These are phyloP conservation scores for Drosophila melanica DNA, from an alignment of 1,140 invertebrate genomes.

Conservation along the genomic window DNA sequence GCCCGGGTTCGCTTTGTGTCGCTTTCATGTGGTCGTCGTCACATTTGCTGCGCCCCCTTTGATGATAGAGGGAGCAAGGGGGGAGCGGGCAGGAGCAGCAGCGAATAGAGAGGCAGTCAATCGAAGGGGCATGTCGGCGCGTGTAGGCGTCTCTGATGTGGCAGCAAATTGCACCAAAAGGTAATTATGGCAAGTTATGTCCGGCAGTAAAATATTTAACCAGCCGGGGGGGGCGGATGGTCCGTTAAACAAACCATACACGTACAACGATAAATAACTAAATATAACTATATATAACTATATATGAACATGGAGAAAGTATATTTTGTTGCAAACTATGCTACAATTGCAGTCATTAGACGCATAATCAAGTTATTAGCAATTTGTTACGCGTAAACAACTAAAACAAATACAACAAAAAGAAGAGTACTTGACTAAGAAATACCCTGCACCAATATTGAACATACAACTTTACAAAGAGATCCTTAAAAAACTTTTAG, in stretches of 20 bases:
- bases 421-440: no score
- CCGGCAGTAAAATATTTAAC: conserved; percentile 52
- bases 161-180: conserved; percentile 63
- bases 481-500: no score
- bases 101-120: conserved; percentile 7
- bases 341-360: conserved; percentile 70
- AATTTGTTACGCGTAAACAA: conserved; percentile 70
- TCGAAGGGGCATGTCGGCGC: conserved; percentile 41
- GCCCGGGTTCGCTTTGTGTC: conserved; percentile 30
- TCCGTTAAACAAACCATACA: conserved; percentile 31
- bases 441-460: conserved; percentile 6
- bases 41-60: conserved; percentile 60
- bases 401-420: conserved; percentile 16
- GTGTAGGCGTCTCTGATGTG: conserved; percentile 66
- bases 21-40: conserved; percentile 80
- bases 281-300: conserved; percentile 25
- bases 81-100: background rate
- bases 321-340: conserved; percentile 8
- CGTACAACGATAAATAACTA: conserved; percentile 9
- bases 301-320: conserved; percentile 23
- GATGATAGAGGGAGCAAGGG: conserved; percentile 28
- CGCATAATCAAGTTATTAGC: conserved; percentile 81
- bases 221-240: conserved; percentile 46
- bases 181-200: conserved; percentile 75
- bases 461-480: no score